Base-by-base conservation (phyloP, 92 coral and sea anemone genomes). In the Bergia sp. region DNA sequence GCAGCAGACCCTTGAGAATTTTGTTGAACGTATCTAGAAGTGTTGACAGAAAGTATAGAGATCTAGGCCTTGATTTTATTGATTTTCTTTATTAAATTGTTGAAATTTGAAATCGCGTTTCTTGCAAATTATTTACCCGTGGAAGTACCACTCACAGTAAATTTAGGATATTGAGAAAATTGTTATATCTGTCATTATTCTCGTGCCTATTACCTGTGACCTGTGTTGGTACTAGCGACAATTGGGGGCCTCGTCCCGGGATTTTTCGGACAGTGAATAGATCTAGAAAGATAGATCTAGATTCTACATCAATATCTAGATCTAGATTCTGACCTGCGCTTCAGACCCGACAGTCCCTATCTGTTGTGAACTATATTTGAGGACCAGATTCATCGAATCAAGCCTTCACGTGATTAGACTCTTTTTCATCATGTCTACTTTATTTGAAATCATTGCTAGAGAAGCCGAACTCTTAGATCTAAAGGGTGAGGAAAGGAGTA, bases 401-500 rank as follows among this genome's bases (percentile, higher is more conserved):
- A 29, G 29, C 29, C 29, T 29, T 29, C 29, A 29, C 29, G 29
- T 29, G 29, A 29, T 0, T 29, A 29, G 29, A 29, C 29, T 29
- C 29, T 29, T 29, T 29, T 29, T 29, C 29, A 29, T 29, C 29
- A 29, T 29, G 29, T 29, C 29, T 29, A 29, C 29, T 29, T 29
- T 29, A 29, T 29, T 29, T 29, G 29, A 29, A 29, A 29, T 29
- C 64, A 55, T 55, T 55, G 64, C 64, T 55, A 55, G 64, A 55
- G 64, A 55, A 21, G 76, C 76, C 76, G 76, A 72, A 72, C 76
- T 72, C 76, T 7, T 72, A 72, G 8, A 72, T 72, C 29, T 29
- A 29, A 29, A 29, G 29, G 29, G 29, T 29, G 29, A 29, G 29
- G 29, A 29, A 29, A 29, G 76, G 8, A 72, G 76, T 36, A 72